Evolutionary conservation across 53 echinoderm and acorn worm species (phyloP).

Genomic region (Glandiceps talaboti): DNA sequence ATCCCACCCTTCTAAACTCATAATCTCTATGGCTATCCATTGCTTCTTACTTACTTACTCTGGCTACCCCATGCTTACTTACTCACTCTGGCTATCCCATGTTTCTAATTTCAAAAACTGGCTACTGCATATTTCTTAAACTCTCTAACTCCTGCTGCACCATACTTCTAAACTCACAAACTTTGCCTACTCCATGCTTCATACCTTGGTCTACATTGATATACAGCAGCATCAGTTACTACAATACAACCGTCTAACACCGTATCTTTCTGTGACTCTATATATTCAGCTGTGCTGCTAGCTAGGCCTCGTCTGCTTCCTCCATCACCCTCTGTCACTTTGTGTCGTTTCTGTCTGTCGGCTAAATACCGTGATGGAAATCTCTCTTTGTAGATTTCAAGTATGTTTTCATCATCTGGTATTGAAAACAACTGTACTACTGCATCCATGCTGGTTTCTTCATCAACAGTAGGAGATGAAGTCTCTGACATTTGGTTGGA

Average conservation of each 20-base stretch:
- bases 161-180: too few relatives aligned
- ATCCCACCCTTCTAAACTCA: too few relatives aligned
- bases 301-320: not conserved
- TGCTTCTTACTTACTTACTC: too few relatives aligned
- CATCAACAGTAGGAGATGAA: conserved; percentile 20
- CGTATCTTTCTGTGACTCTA: not conserved
- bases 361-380: conserved; percentile 25
- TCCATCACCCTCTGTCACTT: not conserved
- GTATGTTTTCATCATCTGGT: conserved; percentile 34
- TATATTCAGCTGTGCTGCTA: not conserved
- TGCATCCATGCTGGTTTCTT: conserved; percentile 41
- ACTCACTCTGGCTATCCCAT: too few relatives aligned
- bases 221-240: conserved; percentile 42
- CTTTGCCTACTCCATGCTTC: not conserved
- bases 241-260: conserved; percentile 45
- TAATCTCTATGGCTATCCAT: too few relatives aligned
- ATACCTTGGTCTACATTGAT: conserved; percentile 69
- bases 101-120: conserved; percentile 2
- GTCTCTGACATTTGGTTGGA: conserved; percentile 36
- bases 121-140: not conserved
- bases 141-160: too few relatives aligned
- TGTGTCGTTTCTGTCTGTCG: conserved; percentile 5
- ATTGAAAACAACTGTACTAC: conserved; percentile 57
- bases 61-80: too few relatives aligned
- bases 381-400: conserved; percentile 34